phyloP scores from a whole-genome alignment of 2,797 vertebrate species.

The Limosa lapponica region DNA sequence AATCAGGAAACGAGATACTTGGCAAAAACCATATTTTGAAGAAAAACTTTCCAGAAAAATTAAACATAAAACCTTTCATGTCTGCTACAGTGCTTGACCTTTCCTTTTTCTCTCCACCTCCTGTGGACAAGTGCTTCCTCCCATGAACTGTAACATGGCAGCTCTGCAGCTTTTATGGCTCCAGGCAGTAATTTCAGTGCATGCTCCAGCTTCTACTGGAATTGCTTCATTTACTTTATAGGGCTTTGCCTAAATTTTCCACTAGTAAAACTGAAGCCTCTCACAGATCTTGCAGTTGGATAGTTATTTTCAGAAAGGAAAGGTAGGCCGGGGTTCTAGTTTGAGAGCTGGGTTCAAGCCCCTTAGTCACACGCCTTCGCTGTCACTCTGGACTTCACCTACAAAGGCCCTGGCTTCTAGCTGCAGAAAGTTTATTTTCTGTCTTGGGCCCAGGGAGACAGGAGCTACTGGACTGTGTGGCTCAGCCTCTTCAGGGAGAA shows the following conservation, averaged over 20 bases:
- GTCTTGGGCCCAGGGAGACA: not conserved
- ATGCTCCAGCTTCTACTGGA: not conserved
- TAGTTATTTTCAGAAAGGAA: not conserved
- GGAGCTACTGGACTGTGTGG: not conserved
- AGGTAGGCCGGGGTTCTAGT: not conserved
- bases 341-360: not conserved
- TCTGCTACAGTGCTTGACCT: conserved; percentile 6
- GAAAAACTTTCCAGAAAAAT: not conserved
- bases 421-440: not conserved
- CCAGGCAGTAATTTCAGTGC: not conserved
- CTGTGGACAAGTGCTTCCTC: not conserved
- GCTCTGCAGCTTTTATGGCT: not conserved
- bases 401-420: not conserved
- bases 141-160: not conserved
- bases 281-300: not conserved
- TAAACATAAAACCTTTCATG: not conserved
- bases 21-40: not conserved
- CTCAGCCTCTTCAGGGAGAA: not conserved
- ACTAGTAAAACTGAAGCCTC: not conserved
- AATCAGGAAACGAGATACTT: not conserved
- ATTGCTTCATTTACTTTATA: not conserved
- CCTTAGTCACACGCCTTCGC: not conserved
- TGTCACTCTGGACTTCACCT: not conserved
- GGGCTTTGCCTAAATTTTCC: not conserved
- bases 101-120: not conserved